A percentile compares a stretch with the other conserved stretches of the same genome.
phyloP scores from a whole-genome alignment of 2,797 vertebrate species.

The Hippoglossus hippoglossus region DNA sequence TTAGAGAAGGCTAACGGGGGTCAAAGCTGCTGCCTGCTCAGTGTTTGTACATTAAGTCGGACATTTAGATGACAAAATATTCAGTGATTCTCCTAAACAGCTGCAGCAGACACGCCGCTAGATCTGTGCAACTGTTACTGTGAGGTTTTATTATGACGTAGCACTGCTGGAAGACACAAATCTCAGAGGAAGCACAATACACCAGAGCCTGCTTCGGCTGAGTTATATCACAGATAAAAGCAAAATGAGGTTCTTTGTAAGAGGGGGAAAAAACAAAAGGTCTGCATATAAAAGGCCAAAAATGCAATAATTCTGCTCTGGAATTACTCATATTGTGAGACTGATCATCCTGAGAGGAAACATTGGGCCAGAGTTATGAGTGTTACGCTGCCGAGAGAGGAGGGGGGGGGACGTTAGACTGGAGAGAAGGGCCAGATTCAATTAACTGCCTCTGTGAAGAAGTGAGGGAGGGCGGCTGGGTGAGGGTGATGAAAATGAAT shows the following conservation, averaged over 20 bases:
- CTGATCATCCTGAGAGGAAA: conserved; percentile 59
- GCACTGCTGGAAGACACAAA: conserved; percentile 34
- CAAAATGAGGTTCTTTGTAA: conserved; percentile 29
- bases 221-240: conserved; percentile 49
- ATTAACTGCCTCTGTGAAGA: conserved; percentile 72
- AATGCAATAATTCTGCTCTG: conserved; percentile 51
- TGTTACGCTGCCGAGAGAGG: conserved; percentile 41
- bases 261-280: conserved; percentile 18
- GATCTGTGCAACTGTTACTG: conserved; percentile 26
- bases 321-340: conserved; percentile 57
- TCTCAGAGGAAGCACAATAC: conserved; percentile 28
- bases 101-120: conserved; percentile 30
- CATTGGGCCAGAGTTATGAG: conserved; percentile 56
- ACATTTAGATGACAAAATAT: conserved; percentile 41
- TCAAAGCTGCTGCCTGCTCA: conserved; percentile 15
- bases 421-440: conserved; percentile 67
- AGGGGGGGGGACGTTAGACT: conserved; percentile 7
- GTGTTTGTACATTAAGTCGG: conserved; percentile 25
- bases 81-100: conserved; percentile 34
- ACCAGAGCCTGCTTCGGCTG: conserved; percentile 41
- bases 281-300: conserved; percentile 53
- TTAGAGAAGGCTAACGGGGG: neutral
- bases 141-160: conserved; percentile 38
- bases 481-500: conserved; percentile 75
- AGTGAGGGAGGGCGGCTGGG: conserved; percentile 52